Base-by-base conservation (phyloP, 2,888 invertebrate species). In the Catonia carolina region DNA sequence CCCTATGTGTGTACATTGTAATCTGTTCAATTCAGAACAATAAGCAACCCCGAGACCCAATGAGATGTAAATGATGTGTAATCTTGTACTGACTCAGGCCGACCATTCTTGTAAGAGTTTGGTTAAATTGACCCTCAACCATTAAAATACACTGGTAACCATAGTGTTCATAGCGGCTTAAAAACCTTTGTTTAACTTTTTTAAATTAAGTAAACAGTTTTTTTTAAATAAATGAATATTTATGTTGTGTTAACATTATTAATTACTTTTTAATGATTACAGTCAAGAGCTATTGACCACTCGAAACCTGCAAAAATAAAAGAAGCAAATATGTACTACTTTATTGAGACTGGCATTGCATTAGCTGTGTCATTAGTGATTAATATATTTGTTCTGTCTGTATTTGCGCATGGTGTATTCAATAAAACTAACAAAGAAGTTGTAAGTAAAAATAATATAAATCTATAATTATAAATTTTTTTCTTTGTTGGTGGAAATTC, bases 311-410 rank as follows among this genome's bases (percentile, higher is more conserved):
- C 75, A 14, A 81, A 83, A 71, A 81, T 92, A 0, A 77, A 77
- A 50, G 91, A 93, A 69, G 92, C 91, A 2, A 93, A 92, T 72
- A 81, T 81, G 70, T 93, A 93, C 71, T 89, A 81, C 69, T 87
- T 89, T 64, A 74, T 88, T 56, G 90, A 90, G 71, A 83, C 88
- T 1, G 74, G 80, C 1, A 75, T 91, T 31, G 93, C 92, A 0
- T 75, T 93, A 1, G 80, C 87, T 63, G 78, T 89, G 33, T 90
- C 90, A 50, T 89, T 92, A 67, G 71, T 93, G 53, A 92, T 93
- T 64, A 93, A 93, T 68, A 80, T 92, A 1, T 91, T 90, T 71
- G 91, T 93, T 4, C 88, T 91, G 2, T 75, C 88, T 5, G 90
- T 93, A 2, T 93, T 93, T 72, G 92, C 90, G 1, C 78, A 86